Evolutionary conservation across 2,888 invertebrate species (phyloP).

Genomic region (Cecidostiba fungosa): DNA sequence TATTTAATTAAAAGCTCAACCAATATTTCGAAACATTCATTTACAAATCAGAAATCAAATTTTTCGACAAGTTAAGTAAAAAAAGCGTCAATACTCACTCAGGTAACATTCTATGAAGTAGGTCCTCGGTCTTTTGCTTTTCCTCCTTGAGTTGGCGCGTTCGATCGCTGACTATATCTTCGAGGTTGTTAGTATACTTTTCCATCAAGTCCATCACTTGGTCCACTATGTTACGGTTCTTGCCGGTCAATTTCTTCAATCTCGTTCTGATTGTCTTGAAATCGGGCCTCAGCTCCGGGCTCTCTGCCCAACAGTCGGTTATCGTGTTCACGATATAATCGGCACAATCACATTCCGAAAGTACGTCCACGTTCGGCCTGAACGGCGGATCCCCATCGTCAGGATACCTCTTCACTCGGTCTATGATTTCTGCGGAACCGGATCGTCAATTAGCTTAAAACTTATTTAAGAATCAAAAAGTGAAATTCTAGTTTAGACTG

Average conservation of each 20-base stretch:
- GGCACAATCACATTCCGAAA: slow-evolving; percentile 88
- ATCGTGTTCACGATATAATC: slow-evolving; percentile 92
- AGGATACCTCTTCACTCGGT: slow-evolving; percentile 88
- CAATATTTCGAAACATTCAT: neutral
- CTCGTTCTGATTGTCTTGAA: slow-evolving; percentile 89
- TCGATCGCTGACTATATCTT: slow-evolving; percentile 95
- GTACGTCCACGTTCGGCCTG: slow-evolving; percentile 88
- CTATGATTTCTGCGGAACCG: slow-evolving; percentile 88
- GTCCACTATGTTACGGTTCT: slow-evolving; percentile 95
- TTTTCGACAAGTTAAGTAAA: neutral
- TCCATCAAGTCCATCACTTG: slow-evolving; percentile 99
- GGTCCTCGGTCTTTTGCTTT: slow-evolving; percentile 95
- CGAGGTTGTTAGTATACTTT: slow-evolving; percentile 96
- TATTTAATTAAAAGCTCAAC: neutral
- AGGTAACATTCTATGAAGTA: slow-evolving; percentile 96
- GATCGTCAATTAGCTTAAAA: neutral
- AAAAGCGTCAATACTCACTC: slow-evolving; percentile 84
- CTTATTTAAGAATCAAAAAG: too few species aligned
- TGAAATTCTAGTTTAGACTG: neutral
- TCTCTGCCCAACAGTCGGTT: slow-evolving; percentile 94
- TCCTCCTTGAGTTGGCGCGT: slow-evolving; percentile 94
- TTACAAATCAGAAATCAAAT: neutral
- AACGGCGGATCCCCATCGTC: slow-evolving; percentile 87
- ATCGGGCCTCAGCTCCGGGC: slow-evolving; percentile 91
- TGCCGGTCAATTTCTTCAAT: slow-evolving; percentile 95